These are phyloP conservation scores for Apis florea DNA, from an alignment of 1,140 invertebrate genomes.

Conservation along the genomic window DNA sequence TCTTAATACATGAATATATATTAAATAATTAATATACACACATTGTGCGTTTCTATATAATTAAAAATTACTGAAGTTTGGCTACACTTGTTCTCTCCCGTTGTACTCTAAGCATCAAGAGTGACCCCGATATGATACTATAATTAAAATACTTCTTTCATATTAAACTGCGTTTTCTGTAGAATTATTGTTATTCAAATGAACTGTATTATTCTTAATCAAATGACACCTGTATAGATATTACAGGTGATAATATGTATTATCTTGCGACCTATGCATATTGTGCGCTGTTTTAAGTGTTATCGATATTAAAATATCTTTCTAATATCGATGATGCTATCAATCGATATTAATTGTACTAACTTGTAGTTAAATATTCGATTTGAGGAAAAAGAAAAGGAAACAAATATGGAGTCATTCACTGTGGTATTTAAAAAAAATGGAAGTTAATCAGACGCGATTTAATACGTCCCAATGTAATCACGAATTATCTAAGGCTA, in stretches of 20 bases:
- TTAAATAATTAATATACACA: slow-evolving; percentile 26
- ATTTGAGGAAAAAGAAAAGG: neutral
- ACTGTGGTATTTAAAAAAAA: slow-evolving; percentile 1
- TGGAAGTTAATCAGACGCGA: neutral
- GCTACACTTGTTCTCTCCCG: slow-evolving; percentile 27
- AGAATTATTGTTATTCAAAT: slow-evolving; percentile 27
- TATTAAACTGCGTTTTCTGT: slow-evolving; percentile 26
- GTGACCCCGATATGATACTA: neutral
- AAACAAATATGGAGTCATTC: neutral
- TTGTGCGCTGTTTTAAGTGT: slow-evolving; percentile 14
- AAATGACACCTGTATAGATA: slow-evolving; percentile 32
- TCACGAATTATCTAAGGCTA: slow-evolving; percentile 6
- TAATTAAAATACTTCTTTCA: slow-evolving; percentile 31
- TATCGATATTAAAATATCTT: slow-evolving; percentile 18
- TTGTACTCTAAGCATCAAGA: slow-evolving; percentile 33
- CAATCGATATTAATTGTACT: slow-evolving; percentile 10
- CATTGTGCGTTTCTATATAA: slow-evolving; percentile 21
- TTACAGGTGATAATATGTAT: slow-evolving; percentile 17
- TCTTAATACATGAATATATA: slow-evolving; percentile 34
- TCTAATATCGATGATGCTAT: slow-evolving; percentile 32
- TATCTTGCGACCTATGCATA: slow-evolving; percentile 31
- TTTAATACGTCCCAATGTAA: slow-evolving; percentile 20
- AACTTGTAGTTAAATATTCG: slow-evolving; percentile 13
- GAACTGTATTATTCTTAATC: slow-evolving; percentile 38
- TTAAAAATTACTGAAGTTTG: slow-evolving; percentile 29